These are phyloP conservation scores for Myxocyprinus asiaticus DNA, from an alignment of 2,113 vertebrate species.

Conservation along the genomic window DNA sequence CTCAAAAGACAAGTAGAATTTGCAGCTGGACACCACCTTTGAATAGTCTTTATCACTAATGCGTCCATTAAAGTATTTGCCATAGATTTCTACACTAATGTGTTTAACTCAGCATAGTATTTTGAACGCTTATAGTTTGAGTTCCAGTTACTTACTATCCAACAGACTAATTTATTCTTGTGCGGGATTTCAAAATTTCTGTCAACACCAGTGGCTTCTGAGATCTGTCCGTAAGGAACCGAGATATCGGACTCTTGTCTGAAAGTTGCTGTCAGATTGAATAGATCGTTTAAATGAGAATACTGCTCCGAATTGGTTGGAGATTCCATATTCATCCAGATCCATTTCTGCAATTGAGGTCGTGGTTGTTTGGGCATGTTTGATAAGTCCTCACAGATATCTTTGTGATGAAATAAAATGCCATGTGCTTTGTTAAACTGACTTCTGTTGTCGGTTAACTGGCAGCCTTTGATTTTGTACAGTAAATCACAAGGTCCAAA, in stretches of 20 bases:
- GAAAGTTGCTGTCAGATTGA: slow-evolving; percentile 84
- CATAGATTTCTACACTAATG: slow-evolving; percentile 78
- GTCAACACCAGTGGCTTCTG: slow-evolving; percentile 65
- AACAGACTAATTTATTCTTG: slow-evolving; percentile 84
- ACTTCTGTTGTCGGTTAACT: slow-evolving; percentile 78
- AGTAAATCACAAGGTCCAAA: slow-evolving; percentile 64
- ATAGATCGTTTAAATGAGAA: slow-evolving; percentile 74
- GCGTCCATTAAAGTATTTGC: slow-evolving; percentile 74
- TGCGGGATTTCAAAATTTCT: slow-evolving; percentile 77
- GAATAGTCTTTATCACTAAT: slow-evolving; percentile 74
- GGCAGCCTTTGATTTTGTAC: slow-evolving; percentile 79
- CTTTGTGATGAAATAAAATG: slow-evolving; percentile 82
- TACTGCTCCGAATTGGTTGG: slow-evolving; percentile 75
- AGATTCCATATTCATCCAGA: slow-evolving; percentile 89
- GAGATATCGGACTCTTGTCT: slow-evolving; percentile 83
- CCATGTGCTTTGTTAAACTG: slow-evolving; percentile 80
- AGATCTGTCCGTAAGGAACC: slow-evolving; percentile 84
- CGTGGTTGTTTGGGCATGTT: slow-evolving; percentile 77
- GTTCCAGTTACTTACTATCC: slow-evolving; percentile 90
- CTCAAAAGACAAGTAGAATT: slow-evolving; percentile 89
- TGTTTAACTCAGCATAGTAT: slow-evolving; percentile 82
- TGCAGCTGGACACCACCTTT: slow-evolving; percentile 79
- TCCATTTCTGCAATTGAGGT: slow-evolving; percentile 86
- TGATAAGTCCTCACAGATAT: slow-evolving; percentile 76
- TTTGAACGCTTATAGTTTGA: slow-evolving; percentile 75